phyloP scores from a whole-genome alignment of 1,140 invertebrate genomes.

The Callitettix versicolor region DNA sequence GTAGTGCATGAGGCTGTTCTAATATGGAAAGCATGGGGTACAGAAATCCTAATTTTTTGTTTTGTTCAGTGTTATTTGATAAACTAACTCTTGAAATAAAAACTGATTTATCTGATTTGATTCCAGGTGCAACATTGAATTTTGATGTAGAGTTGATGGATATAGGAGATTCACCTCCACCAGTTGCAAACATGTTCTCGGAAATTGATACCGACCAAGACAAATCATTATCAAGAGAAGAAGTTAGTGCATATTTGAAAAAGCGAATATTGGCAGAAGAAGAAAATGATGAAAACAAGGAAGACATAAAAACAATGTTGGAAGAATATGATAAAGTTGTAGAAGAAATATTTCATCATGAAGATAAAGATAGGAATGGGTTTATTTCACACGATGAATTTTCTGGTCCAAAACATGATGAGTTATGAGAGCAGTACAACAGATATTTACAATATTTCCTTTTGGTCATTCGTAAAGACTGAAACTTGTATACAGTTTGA shows the following conservation, averaged over 20 bases:
- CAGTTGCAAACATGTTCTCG: constrained; percentile 88
- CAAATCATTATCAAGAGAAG: constrained; percentile 83
- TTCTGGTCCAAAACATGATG: constrained; percentile 92
- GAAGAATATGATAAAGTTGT: constrained; percentile 87
- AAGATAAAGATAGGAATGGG: constrained; percentile 91
- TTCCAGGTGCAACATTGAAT: constrained; percentile 66
- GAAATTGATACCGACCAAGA: constrained; percentile 86
- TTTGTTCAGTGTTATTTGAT: too few relatives aligned
- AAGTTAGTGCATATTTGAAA: constrained; percentile 83
- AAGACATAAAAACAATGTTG: constrained; percentile 74
- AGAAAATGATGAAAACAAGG: constrained; percentile 39
- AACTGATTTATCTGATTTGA: constrained; percentile 17
- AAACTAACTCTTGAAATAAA: too few relatives aligned
- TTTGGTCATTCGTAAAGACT: too few relatives aligned
- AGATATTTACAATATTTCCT: too few relatives aligned
- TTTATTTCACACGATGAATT: constrained; percentile 93
- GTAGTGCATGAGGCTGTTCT: too few relatives aligned
- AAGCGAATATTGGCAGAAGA: constrained; percentile 76
- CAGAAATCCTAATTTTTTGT: too few relatives aligned
- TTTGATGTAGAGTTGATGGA: constrained; percentile 89
- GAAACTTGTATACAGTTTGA: too few relatives aligned
- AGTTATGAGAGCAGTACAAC: constrained; percentile 53
- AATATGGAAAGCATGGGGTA: too few relatives aligned
- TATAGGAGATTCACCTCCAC: constrained; percentile 77
- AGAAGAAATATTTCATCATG: constrained; percentile 93